These are phyloP conservation scores for Polydrusus pterygomalis DNA, from an alignment of 2,888 invertebrate genomes.

Conservation along the genomic window DNA sequence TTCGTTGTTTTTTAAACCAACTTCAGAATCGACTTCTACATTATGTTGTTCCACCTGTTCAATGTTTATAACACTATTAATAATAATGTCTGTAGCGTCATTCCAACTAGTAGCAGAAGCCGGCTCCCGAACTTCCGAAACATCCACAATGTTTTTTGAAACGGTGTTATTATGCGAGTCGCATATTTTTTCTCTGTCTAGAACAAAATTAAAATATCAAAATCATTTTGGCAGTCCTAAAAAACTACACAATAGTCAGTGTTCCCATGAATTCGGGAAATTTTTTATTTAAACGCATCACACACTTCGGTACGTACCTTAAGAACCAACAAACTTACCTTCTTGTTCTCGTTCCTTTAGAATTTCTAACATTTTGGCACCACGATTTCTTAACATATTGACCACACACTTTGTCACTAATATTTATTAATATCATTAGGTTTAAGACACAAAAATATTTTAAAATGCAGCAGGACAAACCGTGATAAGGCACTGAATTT, in stretches of 20 bases:
- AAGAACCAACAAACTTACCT: background rate
- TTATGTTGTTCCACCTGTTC: background rate
- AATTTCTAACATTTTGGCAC: too few species aligned
- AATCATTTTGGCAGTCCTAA: slow-evolving; percentile 1
- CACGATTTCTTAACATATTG: too few species aligned
- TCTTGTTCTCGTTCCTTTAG: too few species aligned
- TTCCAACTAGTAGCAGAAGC: slow-evolving; percentile 3
- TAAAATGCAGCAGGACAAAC: background rate
- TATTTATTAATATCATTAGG: too few species aligned
- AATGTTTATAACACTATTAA: background rate
- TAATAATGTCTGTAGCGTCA: background rate
- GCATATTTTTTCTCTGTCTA: background rate
- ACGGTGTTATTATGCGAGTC: background rate
- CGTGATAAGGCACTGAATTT: too few species aligned
- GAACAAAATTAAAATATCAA: slow-evolving; percentile 5
- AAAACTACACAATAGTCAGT: slow-evolving; percentile 6
- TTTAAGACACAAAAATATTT: too few species aligned
- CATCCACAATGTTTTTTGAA: background rate
- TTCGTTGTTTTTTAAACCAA: slow-evolving; percentile 3
- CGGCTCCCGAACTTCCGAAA: background rate
- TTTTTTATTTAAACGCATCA: background rate
- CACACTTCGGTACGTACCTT: background rate
- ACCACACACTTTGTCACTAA: slow-evolving; percentile 3
- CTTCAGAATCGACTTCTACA: background rate
- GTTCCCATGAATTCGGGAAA: background rate